Conservation (phyloP, 1,140 invertebrate genomes). For the Leguminivora glycinivorella region DNA sequence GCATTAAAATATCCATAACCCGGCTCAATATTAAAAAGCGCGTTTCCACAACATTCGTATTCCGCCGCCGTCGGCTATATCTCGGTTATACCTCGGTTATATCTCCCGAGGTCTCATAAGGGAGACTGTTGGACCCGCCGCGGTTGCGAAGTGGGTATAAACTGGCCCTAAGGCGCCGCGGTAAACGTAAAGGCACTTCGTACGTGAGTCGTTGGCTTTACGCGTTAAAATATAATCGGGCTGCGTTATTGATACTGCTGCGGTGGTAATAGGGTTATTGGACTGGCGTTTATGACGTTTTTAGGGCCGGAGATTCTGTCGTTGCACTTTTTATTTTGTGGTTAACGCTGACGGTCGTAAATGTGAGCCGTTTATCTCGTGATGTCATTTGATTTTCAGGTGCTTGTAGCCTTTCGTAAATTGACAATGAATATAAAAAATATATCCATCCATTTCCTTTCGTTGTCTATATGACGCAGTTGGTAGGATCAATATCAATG, state of each 20-base stretch:
- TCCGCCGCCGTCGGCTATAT: neutral
- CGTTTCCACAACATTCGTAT: constrained; percentile 24
- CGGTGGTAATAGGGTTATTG: constrained; percentile 22
- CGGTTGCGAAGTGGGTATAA: constrained; percentile 24
- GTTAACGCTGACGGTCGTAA: neutral
- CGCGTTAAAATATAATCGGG: constrained; percentile 16
- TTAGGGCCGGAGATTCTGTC: neutral
- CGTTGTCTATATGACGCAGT: no score
- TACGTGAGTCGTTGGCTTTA: constrained; percentile 2
- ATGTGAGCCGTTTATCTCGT: neutral
- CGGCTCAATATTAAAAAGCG: constrained; percentile 15
- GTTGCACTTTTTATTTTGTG: neutral
- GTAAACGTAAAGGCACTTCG: constrained; percentile 21
- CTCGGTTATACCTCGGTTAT: constrained; percentile 18
- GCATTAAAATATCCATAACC: constrained; percentile 25
- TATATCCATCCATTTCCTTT: no score
- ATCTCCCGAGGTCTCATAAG: constrained; percentile 23
- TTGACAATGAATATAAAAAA: no score
- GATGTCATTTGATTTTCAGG: no score
- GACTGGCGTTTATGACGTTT: neutral
- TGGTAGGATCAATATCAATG: no score
- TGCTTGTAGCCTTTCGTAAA: no score
- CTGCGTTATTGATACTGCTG: constrained; percentile 14
- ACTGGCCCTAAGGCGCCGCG: constrained; percentile 7
- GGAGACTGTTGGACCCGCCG: constrained; percentile 16